Evolutionary conservation across 1,140 invertebrate genomes (phyloP), one percentile per base, ranked within the genome.

Genomic region (Carcinoscorpius rotundicauda): DNA sequence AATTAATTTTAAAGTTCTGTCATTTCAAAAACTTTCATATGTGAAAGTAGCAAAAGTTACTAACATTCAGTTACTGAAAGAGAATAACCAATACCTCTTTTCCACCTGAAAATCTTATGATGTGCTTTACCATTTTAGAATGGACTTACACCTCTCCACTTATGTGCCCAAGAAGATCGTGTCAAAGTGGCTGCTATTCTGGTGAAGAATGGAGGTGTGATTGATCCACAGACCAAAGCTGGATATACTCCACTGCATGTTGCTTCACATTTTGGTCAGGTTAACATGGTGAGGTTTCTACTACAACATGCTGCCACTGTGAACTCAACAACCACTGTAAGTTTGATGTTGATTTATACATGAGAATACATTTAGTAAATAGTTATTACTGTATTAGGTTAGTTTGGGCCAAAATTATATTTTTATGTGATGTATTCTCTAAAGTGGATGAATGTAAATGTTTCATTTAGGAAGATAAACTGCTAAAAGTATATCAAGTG

Each of bases 201-300:
- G 51, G 84, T 92, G 51, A 94, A 96, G 75, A 89, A 93, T 76
- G 86, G 86, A 0, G 90, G 92, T 57, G 84, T 94, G 73, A 84
- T 95, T 61, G 89, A 94, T 75, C 83, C 87, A 59, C 84, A 86
- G 72, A 97, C 93, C 9, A 94, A 94, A 80, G 91, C 92, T 61
- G 96, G 95, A 0, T 99, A 98, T 76, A 97, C 96, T n/a, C 96
- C 97, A 0, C 83, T 99, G 6, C 97, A 99, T 78, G 92, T 98
- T n/a, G 97, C 97, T n/a, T 89, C 91, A 66, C 96, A 99, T 78
- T 99, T 98, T 77, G 97, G 97, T 0, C 96, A 98, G 77, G 82
- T 89, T 4, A 96, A 96, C 72, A 99, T 99, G 96, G 92, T 98
- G 51, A 84, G 89, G 50, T 98, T 93, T 76, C 77, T 99, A 56